Evolutionary conservation across 2,113 vertebrate genomes (phyloP), one percentile per base, ranked within the genome.

Genomic region (human): DNA sequence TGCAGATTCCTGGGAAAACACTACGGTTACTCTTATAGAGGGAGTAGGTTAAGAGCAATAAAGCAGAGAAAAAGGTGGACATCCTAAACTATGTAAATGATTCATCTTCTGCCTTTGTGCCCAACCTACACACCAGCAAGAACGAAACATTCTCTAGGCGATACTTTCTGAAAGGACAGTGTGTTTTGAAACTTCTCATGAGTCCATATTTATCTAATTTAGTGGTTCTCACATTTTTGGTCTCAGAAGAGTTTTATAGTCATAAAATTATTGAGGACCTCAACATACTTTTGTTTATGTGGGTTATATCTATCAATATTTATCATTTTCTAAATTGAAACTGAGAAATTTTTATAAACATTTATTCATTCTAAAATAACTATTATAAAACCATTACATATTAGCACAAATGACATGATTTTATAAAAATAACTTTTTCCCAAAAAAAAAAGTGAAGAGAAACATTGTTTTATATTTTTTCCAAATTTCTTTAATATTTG

Each of bases 261-360:
- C 45, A 85, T 93, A 94, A 96, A 93, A 96, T 89, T 90, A 84
- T 95, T 40, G 25, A 88, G 30, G 25, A 48, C 10, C 50, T 59
- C 40, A 50, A 89, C 43, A 75, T 27, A 52, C 43, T 78, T 90
- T 94, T 86, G 55, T 94, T 96, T 66, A 95, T 78, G 12, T 96
- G 88, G 82, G 48, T 88, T 96, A 13, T 88, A 59, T 88, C 57
- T 88, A 94, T 94, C 80, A 90, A 92, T 91, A 97, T 73, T 93
- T 95, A 94, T 90, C 50, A 50, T 79, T 45, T 79, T 97, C 57
- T 93, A 96, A 97, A 90, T 94, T 97, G 94, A 96, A 94, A 81
- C 61, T 17, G 22, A 86, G 50, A 89, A 68, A 61, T 38, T 27
- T 90, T 88, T 55, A 78, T 64, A 95, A 96, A 45, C 55, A 78